Base-by-base conservation (phyloP, 2,113 vertebrate species). In the Lanius ludovicianus region DNA sequence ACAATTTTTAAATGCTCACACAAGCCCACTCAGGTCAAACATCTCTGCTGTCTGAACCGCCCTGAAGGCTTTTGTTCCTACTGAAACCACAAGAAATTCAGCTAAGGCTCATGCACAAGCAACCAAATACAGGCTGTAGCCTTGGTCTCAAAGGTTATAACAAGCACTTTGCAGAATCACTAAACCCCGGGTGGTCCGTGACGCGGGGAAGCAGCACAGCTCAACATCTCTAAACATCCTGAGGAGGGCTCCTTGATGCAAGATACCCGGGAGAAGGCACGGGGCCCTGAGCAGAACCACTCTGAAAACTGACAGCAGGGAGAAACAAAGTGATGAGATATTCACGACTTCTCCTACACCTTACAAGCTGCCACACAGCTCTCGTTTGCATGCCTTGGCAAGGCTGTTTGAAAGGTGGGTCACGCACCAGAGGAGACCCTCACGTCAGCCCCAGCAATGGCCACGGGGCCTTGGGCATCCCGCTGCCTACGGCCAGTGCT, bases 401-500 rank as follows among this genome's bases (percentile, higher is more conserved):
- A 41, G 41, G 11, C 23, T 56, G 30, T 47, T 65, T 24, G 24
- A 31, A 52, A 77, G 30, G 6, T 0, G 5, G 13, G 13, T 41
- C 31, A 33, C 0, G 2, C 4, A 35, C 3, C 24, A 56, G 25
- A 25, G 28, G 1, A 53, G 24, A 62, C 4, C 39, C 31, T 13
- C 8, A 35, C 17, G 53, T 21, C 41, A 16, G 28, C 33, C 37
- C 68, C 44, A 7, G 0, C 46, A 17, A 39, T 2, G 46, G 35
- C 46, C 2, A 23, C 13, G 8, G 52, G 20, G 3, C 39, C 3
- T 2, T 4, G 56, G 13, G 11, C 30, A 35, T 18, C 16, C 52
- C 12, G 15, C n/a, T 52, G 59, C n/a, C n/a, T 2, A 1, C 0
- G 42, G 35, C 35, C 64, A 69, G 13, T 0, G 14, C 37, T 4